These are phyloP conservation scores for Diloba caeruleocephala DNA, from an alignment of 2,888 invertebrate genomes.

Conservation along the genomic window DNA sequence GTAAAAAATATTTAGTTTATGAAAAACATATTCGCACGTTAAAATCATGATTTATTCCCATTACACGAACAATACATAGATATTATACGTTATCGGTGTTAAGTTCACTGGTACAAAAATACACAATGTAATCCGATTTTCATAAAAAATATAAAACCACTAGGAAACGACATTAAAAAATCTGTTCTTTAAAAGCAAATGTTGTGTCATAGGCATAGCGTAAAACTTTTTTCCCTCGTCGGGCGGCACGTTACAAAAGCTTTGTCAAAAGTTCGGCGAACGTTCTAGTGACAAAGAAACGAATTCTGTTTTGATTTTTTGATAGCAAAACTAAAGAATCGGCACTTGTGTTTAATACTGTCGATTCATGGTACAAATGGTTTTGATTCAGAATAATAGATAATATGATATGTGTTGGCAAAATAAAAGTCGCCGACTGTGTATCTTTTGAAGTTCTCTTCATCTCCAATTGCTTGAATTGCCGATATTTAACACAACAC, in stretches of 20 bases:
- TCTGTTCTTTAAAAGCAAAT: constrained; percentile 64
- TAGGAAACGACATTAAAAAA: constrained; percentile 61
- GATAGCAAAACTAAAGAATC: constrained; percentile 76
- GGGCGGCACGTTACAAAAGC: constrained; percentile 74
- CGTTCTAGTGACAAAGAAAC: constrained; percentile 70
- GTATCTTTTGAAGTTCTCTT: constrained; percentile 39
- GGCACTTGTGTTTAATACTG: constrained; percentile 73
- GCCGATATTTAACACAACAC: constrained; percentile 30
- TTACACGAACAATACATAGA: neutral
- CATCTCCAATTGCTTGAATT: constrained; percentile 45
- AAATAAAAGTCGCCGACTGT: constrained; percentile 61
- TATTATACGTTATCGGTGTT: constrained; percentile 13
- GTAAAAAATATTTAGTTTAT: no score
- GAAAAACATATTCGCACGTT: no score
- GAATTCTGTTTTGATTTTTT: constrained; percentile 82
- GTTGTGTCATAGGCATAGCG: constrained; percentile 65
- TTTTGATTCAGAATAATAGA: constrained; percentile 62
- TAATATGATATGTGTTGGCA: constrained; percentile 70
- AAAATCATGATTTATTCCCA: neutral
- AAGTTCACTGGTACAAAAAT: constrained; percentile 24
- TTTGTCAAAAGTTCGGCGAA: constrained; percentile 77
- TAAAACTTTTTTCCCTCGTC: constrained; percentile 63
- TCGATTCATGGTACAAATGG: constrained; percentile 67
- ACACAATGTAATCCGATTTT: constrained; percentile 59
- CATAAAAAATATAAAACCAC: constrained; percentile 49